Conservation (phyloP, 2,113 vertebrate genomes). For the Condylura cristata region DNA sequence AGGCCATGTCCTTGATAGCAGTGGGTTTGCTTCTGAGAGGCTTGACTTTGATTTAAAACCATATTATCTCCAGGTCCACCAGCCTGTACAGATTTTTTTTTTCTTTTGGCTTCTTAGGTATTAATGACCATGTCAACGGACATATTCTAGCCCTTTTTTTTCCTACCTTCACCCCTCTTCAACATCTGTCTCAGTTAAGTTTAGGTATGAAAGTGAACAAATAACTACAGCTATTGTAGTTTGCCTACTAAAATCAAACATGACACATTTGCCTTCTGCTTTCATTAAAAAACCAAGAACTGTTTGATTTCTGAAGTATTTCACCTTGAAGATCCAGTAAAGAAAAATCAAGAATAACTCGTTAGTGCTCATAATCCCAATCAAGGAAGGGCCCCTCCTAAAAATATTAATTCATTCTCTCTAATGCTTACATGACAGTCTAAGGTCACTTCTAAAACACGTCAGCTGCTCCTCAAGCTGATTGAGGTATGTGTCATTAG, state of each 20-base stretch:
- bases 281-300: neutral
- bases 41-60: neutral
- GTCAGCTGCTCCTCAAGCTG: conserved; percentile 67
- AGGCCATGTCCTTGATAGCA: neutral
- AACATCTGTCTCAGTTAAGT: neutral
- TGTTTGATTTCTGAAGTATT: neutral
- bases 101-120: neutral
- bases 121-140: neutral
- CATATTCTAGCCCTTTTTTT: neutral
- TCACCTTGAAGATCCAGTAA: conserved; percentile 51
- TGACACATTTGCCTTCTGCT: neutral
- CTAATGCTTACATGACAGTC: conserved; percentile 43
- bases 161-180: neutral
- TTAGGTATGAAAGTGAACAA: neutral
- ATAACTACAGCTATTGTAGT: neutral
- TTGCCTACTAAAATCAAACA: neutral
- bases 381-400: neutral
- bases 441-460: conserved; percentile 57
- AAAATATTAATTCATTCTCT: conserved; percentile 69
- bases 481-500: conserved; percentile 57
- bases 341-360: conserved; percentile 21
- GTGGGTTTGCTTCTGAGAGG: neutral
- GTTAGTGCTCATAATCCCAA: neutral
- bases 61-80: neutral
- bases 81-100: neutral